Base-by-base conservation (phyloP, 2,888 invertebrate genomes). In the Cylloceria caligata region DNA sequence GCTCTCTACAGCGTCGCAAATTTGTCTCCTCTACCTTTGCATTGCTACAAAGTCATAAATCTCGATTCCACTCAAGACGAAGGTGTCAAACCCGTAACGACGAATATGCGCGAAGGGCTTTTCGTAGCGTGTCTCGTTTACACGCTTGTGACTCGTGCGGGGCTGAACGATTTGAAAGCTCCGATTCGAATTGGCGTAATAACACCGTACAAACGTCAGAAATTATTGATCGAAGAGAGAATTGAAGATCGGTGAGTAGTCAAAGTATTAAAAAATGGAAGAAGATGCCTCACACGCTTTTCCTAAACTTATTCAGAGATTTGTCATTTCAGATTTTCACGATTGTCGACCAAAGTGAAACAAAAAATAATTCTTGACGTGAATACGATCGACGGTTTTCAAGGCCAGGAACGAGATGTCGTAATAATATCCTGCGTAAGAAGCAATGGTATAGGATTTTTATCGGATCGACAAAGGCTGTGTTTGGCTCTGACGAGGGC, bases 401-500 rank as follows among this genome's bases (percentile, higher is more conserved):
- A 98, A 93, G 98, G 98, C 0, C 95, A 96, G 90, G 97, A 98
- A 93, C 95, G 96, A 78, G 98, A 98, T 93, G 94, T 98, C 55
- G 95, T 98, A 80, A 95, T 98, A 78, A 95, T 98, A 87, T 97
- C 98, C 0, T 96, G 97, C 93, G 98, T 97, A 1, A 94, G 97
- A 84, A 96, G 96, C 64, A 94, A 94, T 21, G 95, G 96, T 16
- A 95, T 97, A 77, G 97, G 97, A 86, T 98, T 98, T 93, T 93
- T 98, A 60, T 93, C 95, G 0, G 96, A 97, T 92, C 94, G 94
- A 13, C 96, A 97, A 30, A 94, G 98, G 85, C 93, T 98, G 87
- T 98, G 97, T 93, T 98, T 98, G 4, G 96, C 98, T 84, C 93
- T 98, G 16, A 98, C 98, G 0, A 94, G 98, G 87, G 97, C 98